Evolutionary conservation across 1,140 invertebrate genomes (phyloP).

Genomic region (Plodia interpunctella): DNA sequence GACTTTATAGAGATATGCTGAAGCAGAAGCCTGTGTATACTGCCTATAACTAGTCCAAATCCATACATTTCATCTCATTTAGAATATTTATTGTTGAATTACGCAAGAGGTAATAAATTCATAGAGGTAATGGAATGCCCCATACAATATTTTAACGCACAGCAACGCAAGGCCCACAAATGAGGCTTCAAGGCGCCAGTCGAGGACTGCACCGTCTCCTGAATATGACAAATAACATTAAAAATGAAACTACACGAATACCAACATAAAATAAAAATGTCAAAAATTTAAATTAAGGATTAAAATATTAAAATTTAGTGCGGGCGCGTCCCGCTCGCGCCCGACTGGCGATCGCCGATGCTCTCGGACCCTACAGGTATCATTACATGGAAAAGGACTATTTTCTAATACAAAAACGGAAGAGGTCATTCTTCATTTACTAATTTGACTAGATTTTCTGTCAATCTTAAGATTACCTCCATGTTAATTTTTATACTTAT

Average conservation of each 20-base stretch:
- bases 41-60: too few relatives aligned
- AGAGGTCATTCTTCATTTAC: too few relatives aligned
- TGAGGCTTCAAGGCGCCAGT: slow-evolving; percentile 54
- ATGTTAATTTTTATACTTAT: too few relatives aligned
- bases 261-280: slow-evolving; percentile 77
- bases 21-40: too few relatives aligned
- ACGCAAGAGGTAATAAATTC: background rate
- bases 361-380: slow-evolving; percentile 19
- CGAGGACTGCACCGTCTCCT: slow-evolving; percentile 47
- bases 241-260: slow-evolving; percentile 75
- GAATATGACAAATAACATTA: slow-evolving; percentile 76
- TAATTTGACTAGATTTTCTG: too few relatives aligned
- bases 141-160: slow-evolving; percentile 29
- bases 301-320: slow-evolving; percentile 78
- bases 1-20: too few relatives aligned
- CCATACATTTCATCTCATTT: slow-evolving; percentile 11
- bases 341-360: slow-evolving; percentile 26
- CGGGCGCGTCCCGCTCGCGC: slow-evolving; percentile 55
- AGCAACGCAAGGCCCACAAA: slow-evolving; percentile 25
- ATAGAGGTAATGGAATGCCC: slow-evolving; percentile 14
- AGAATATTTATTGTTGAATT: too few relatives aligned
- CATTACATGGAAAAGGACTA: slow-evolving; percentile 34
- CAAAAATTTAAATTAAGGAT: slow-evolving; percentile 78
- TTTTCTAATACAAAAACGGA: background rate
- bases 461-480: too few relatives aligned